Percentiles rank a stretch among this genome's conserved stretches.
These are phyloP conservation scores for Camponotus pennsylvanicus DNA, from an alignment of 1,140 invertebrate genomes.

Conservation along the genomic window DNA sequence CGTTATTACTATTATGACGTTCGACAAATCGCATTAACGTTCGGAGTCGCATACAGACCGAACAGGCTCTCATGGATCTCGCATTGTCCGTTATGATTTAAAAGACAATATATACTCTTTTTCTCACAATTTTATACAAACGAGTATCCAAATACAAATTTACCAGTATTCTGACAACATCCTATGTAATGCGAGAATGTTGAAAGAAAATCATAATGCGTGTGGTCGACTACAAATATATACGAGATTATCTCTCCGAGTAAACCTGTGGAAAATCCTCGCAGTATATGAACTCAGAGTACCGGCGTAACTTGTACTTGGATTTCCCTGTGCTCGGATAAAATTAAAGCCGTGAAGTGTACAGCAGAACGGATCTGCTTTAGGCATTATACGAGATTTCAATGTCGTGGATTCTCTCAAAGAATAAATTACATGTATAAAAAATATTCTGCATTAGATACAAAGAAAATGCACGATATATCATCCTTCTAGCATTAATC, in stretches of 20 bases:
- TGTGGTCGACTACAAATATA: not conserved
- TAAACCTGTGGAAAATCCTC: conserved; percentile 2
- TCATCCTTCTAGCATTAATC: not conserved
- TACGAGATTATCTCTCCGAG: conserved; percentile 13
- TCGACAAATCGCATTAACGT: conserved; percentile 57
- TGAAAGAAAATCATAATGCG: conserved; percentile 7
- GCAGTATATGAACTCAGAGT: not conserved
- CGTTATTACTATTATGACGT: conserved; percentile 56
- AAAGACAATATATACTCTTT: not conserved
- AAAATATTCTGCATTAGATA: not conserved
- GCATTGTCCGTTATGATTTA: conserved; percentile 9
- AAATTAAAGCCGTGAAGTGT: not conserved
- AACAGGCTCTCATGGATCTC: conserved; percentile 17
- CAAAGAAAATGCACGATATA: not conserved
- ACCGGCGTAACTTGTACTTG: not conserved
- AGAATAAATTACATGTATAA: not conserved
- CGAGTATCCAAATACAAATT: conserved; percentile 4
- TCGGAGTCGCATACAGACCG: conserved; percentile 11
- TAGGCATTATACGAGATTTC: not conserved
- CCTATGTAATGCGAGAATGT: not conserved
- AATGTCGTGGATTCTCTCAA: not conserved
- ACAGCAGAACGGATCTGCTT: not conserved
- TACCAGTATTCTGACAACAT: not conserved
- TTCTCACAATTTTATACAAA: not conserved
- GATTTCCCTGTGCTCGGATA: not conserved